Evolutionary conservation across 2,113 vertebrate genomes (phyloP), one percentile per base, ranked within the genome.

Genomic region (Platichthys flesus): DNA sequence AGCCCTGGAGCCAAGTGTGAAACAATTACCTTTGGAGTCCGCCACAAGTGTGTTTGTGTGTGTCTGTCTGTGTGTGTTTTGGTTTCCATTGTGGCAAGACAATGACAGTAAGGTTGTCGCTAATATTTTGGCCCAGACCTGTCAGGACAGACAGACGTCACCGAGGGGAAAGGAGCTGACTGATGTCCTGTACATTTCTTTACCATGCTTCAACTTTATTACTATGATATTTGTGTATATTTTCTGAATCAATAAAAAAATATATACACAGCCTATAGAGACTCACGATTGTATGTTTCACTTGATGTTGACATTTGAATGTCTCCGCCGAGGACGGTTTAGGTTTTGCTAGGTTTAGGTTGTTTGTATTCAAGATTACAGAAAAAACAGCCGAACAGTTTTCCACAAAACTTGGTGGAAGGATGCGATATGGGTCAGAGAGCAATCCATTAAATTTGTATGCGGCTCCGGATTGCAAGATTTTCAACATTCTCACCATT

Each of bases 221-320:
- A 92, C 87, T 87, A 88, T 89, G 79, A 91, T 88, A 91, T 87
- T 91, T 92, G 91, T 93, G 91, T 92, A 93, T 93, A 93, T 93
- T 94, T 93, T 93, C 90, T 83, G 88, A 90, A 84, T 88, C 90
- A 94, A 91, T 93, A 92, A 93, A 93, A 81, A 31, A 86, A 60
- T n/a, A 63, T 89, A 90, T 90, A 89, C 87, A 89, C 89, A 85
- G 5, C 88, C 77, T 82, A 85, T 9, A 52, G 57, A 24, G 67
- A 31, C 40, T 56, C 69, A 28, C 67, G 13, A 26, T 16, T 4
- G 15, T 51, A 16, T 28, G 56, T 57, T 72, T 82, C 1, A 61
- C 10, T 42, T 65, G 62, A 71, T 45, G 1, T 23, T 23, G 23
- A 23, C 23, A 31, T 31, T 31, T 31, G 0, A 31, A 5, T 31